Conservation (phyloP, 1,140 invertebrate genomes). For the Gonioctena quinquepunctata region DNA sequence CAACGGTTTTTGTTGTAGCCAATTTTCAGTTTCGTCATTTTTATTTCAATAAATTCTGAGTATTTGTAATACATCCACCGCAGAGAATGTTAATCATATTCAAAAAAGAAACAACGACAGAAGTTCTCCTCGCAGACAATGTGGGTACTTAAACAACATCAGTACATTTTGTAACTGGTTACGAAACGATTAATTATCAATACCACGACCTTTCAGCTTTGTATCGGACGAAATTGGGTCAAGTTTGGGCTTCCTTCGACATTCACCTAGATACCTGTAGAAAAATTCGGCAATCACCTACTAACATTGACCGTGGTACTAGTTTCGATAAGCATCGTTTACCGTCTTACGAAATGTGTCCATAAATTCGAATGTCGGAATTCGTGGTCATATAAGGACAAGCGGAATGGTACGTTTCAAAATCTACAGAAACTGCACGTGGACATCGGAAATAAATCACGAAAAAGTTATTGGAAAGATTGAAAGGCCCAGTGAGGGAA, state of each 20-base stretch:
- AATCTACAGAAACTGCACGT: neutral
- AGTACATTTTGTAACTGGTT: neutral
- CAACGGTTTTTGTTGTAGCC: too few relatives aligned
- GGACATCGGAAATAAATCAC: too few relatives aligned
- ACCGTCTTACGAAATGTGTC: neutral
- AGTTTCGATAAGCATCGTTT: neutral
- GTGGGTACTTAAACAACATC: neutral
- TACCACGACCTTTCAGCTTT: neutral
- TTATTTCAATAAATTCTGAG: too few relatives aligned
- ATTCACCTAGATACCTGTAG: neutral
- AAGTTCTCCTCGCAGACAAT: neutral
- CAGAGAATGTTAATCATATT: too few relatives aligned
- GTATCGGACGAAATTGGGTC: neutral
- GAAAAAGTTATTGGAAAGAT: too few relatives aligned
- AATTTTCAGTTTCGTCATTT: too few relatives aligned
- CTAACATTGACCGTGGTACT: constrained; percentile 18
- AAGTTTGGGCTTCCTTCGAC: constrained; percentile 6
- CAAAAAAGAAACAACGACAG: too few relatives aligned
- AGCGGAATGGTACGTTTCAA: neutral
- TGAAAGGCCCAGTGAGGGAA: too few relatives aligned
- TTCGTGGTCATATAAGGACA: neutral
- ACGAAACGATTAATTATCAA: neutral
- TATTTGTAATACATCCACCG: too few relatives aligned
- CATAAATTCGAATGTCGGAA: neutral
- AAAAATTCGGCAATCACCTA: constrained; percentile 19